These are phyloP conservation scores for Anarrhichthys ocellatus DNA, from an alignment of 2,113 vertebrate species.

Conservation along the genomic window DNA sequence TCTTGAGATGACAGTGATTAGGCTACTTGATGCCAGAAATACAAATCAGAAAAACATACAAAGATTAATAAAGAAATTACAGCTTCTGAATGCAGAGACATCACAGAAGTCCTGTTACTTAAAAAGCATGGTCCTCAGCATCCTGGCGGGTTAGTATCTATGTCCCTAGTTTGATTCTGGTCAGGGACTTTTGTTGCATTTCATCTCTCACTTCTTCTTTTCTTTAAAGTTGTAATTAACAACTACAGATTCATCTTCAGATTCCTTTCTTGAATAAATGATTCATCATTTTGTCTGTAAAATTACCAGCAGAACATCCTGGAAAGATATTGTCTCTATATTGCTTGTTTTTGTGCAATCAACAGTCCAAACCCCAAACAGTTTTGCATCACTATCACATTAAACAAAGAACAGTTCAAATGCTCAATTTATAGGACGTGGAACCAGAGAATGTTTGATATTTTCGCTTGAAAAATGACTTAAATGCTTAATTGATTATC, in stretches of 20 bases:
- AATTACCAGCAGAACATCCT: neutral
- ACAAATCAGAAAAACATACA: conserved; percentile 8
- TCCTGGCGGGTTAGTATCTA: neutral
- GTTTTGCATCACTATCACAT: neutral
- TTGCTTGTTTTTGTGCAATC: neutral
- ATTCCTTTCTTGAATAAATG: neutral
- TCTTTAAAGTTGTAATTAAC: neutral
- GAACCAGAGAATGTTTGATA: neutral
- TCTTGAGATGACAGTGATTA: neutral
- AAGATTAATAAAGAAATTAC: conserved; percentile 3
- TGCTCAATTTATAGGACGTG: neutral
- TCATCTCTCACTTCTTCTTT: neutral
- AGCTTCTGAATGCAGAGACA: neutral
- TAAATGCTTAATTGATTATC: neutral
- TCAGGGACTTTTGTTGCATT: neutral
- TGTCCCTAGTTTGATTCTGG: neutral
- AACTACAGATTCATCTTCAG: neutral
- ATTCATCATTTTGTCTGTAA: neutral
- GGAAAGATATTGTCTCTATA: neutral
- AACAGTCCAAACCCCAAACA: neutral
- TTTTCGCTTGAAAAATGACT: neutral
- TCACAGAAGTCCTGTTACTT: neutral
- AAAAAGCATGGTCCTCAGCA: neutral
- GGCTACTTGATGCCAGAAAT: neutral
- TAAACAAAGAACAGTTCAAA: neutral